These are phyloP conservation scores for Polyergus mexicanus DNA, from an alignment of 1,140 invertebrate species.

Conservation along the genomic window DNA sequence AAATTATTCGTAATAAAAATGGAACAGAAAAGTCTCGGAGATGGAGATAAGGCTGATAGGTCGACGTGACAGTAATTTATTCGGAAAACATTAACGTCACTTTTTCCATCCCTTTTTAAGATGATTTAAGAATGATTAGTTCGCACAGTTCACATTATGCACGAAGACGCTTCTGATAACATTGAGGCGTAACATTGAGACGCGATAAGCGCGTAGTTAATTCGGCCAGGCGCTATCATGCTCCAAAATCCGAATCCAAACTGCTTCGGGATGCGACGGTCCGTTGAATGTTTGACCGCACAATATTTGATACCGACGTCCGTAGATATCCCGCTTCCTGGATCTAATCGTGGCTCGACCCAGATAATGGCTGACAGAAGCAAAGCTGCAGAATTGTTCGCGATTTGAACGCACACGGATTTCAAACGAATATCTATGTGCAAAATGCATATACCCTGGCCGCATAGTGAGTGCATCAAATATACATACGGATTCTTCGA, in stretches of 20 bases:
- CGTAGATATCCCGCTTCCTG: constrained; percentile 61
- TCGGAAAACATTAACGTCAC: too few species aligned
- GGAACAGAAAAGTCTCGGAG: too few species aligned
- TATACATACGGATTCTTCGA: constrained; percentile 24
- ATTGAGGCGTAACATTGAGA: constrained; percentile 30
- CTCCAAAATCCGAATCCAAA: constrained; percentile 59
- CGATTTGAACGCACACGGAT: constrained; percentile 39
- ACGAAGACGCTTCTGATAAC: background rate
- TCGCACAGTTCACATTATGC: background rate
- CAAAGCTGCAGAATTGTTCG: constrained; percentile 49
- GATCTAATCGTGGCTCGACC: constrained; percentile 70
- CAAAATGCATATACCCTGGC: constrained; percentile 8
- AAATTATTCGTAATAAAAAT: too few species aligned
- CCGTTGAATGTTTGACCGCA: constrained; percentile 67
- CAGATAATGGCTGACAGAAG: constrained; percentile 64
- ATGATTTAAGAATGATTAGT: constrained; percentile 14
- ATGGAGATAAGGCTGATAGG: too few species aligned
- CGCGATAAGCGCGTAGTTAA: constrained; percentile 48
- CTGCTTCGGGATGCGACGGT: constrained; percentile 47
- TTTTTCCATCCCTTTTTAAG: background rate
- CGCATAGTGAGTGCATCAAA: constrained; percentile 31
- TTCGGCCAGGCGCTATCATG: constrained; percentile 52
- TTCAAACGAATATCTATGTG: background rate
- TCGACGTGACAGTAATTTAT: too few species aligned
- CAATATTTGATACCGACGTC: constrained; percentile 63